Conservation (phyloP, 2,113 vertebrate genomes). For the Leucosticte australis region DNA sequence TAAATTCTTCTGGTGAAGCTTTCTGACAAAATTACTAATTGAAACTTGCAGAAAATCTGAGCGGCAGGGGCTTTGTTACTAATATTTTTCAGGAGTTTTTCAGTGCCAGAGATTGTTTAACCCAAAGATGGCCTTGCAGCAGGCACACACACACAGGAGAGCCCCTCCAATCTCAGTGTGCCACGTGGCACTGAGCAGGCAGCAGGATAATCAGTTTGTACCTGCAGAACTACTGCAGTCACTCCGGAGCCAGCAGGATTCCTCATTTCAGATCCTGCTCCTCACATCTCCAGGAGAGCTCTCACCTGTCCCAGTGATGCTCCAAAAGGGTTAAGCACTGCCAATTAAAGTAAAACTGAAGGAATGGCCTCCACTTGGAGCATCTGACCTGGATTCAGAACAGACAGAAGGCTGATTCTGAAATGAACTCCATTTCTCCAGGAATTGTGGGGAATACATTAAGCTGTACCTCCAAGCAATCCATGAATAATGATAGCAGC, state of each 20-base stretch:
- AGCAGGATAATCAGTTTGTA: accelerated
- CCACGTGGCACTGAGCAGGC: no score
- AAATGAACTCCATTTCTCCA: neutral
- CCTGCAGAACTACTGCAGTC: neutral
- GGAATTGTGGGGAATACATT: neutral
- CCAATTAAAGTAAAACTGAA: neutral
- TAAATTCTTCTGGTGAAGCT: neutral
- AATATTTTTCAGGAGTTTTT: neutral
- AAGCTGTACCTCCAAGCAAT: neutral
- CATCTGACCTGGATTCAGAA: neutral
- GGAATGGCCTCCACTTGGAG: neutral
- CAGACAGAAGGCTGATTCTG: neutral
- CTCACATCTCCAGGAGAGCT: neutral
- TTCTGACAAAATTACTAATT: neutral
- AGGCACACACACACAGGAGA: neutral
- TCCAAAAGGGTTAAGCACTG: neutral
- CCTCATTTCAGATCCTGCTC: neutral
- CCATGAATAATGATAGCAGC: neutral
- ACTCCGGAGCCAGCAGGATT: neutral
- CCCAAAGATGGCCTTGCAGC: neutral
- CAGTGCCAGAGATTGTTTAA: neutral
- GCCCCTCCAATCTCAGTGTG: neutral
- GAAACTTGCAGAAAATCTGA: neutral
- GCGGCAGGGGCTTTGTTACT: neutral
- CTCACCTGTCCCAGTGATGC: neutral